A percentile compares a stretch with the other conserved stretches of the same genome.
These are phyloP conservation scores for Dendrolimus punctatus DNA, from an alignment of 1,140 invertebrate species.

Conservation along the genomic window DNA sequence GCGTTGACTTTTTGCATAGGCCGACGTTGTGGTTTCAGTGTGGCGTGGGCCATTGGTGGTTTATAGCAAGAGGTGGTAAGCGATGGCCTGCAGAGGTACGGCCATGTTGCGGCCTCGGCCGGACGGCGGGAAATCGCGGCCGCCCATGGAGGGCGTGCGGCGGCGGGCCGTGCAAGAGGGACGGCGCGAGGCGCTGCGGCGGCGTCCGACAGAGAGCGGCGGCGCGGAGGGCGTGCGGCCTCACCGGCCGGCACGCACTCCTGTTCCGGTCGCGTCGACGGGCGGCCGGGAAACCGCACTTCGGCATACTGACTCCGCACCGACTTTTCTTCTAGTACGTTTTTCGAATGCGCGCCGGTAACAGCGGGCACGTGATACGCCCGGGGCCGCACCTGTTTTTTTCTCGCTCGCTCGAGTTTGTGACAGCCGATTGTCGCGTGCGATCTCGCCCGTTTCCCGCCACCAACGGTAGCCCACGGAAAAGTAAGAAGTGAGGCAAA, in stretches of 20 bases:
- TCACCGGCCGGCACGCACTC: slow-evolving; percentile 52
- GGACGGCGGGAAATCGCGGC: slow-evolving; percentile 60
- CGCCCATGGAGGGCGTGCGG: slow-evolving; percentile 66
- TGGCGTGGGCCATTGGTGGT: not conserved
- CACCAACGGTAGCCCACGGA: slow-evolving; percentile 32
- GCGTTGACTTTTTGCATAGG: too few relatives aligned
- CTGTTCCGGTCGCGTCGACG: slow-evolving; percentile 65
- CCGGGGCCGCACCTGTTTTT: slow-evolving; percentile 40
- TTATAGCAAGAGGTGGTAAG: slow-evolving; percentile 20
- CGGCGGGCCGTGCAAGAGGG: slow-evolving; percentile 38
- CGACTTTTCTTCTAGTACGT: slow-evolving; percentile 55
- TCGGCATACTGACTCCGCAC: slow-evolving; percentile 48
- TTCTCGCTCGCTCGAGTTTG: slow-evolving; percentile 49
- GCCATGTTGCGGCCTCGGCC: slow-evolving; percentile 60
- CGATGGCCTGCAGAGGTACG: slow-evolving; percentile 40
- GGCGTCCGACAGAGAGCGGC: slow-evolving; percentile 39
- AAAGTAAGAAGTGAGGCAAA: slow-evolving; percentile 24
- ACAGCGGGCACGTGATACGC: slow-evolving; percentile 54
- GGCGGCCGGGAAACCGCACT: slow-evolving; percentile 61
- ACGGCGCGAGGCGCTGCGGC: slow-evolving; percentile 19
- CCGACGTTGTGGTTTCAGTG: too few relatives aligned
- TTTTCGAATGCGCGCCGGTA: slow-evolving; percentile 55
- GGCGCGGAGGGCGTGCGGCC: slow-evolving; percentile 58
- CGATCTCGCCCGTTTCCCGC: slow-evolving; percentile 47
- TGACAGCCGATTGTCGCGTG: slow-evolving; percentile 47